Base-by-base conservation (phyloP, 1,140 invertebrate species). In the Apis laboriosa region DNA sequence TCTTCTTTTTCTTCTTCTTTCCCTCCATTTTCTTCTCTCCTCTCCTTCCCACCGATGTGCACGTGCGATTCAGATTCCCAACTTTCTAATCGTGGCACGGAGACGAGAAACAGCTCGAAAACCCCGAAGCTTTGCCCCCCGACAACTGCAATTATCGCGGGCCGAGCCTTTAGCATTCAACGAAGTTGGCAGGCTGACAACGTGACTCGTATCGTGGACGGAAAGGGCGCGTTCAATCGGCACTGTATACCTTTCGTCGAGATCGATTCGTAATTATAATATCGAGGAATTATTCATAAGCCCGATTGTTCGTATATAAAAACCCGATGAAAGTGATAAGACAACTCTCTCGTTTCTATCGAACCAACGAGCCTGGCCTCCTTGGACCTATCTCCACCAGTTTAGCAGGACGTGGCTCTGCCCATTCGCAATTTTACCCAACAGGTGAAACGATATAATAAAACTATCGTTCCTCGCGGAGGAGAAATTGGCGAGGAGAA, bases 231-330 rank as follows among this genome's bases (percentile, higher is more conserved):
- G 73, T 71, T 28, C 80, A 24, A 70, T 77, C 74, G 58, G 19
- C 80, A 68, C 63, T 3, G 73, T 81, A 74, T 56, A 64, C 43
- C 60, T 58, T 13, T 55, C 67, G 75, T 72, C 28, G 61, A 58
- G 43, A 83, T 63, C 75, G 66, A 49, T 28, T 43, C 34, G 76
- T 78, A 83, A 83, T 83, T 83, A 83, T 77, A 60, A 83, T 77
- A 60, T 72, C 76, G 58, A 28, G 81, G 81, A 83, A 83, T 83
- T 64, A 83, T 83, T 83, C 81, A 83, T 78, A 72, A 83, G 68
- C 4, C 34, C 81, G 60, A 78, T 72, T 72, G 75, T 83, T 63
- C 61, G 34, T 34, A 34, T 34, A 55, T 24, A 60, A 77, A 70
- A 63, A 49, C 34, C 19, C 9, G 80, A 77, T 70, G 66, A 83